Evolutionary conservation across 2,797 vertebrate genomes (phyloP).

Genomic region (Darevskia mixta): DNA sequence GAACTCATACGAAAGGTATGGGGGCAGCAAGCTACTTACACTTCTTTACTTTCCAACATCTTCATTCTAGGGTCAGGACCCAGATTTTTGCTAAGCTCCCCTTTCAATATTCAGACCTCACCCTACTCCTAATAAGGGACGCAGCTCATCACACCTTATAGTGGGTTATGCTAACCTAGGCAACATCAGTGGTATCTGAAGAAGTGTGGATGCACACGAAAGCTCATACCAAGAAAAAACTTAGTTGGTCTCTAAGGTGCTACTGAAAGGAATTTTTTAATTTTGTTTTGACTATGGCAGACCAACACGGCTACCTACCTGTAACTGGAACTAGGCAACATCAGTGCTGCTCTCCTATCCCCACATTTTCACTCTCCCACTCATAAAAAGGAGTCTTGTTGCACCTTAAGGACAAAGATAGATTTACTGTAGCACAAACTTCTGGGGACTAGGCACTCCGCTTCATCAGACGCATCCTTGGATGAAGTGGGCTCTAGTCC

Average conservation of each 20-base stretch:
- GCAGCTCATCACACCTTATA: not conserved
- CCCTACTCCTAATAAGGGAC: not conserved
- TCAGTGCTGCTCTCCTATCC: not conserved
- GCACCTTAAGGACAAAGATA: not conserved
- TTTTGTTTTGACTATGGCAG: no score
- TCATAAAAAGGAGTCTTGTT: not conserved
- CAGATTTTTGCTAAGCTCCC: not conserved
- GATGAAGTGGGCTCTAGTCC: not conserved
- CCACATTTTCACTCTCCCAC: not conserved
- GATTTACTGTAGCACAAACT: not conserved
- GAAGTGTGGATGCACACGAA: no score
- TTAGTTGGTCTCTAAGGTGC: no score
- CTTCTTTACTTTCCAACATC: not conserved
- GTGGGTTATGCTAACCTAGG: not conserved
- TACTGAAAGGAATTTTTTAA: no score
- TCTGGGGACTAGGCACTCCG: not conserved
- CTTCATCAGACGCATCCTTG: not conserved
- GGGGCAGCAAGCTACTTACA: not conserved
- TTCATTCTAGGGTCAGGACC: not conserved
- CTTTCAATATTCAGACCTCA: not conserved
- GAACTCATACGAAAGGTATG: constrained; percentile 84
- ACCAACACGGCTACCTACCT: no score
- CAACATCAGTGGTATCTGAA: not conserved
- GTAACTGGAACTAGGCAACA: not conserved
- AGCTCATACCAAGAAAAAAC: no score